These are phyloP conservation scores for Oikopleura albicans DNA, from an alignment of 23 tunicate species.

Conservation along the genomic window DNA sequence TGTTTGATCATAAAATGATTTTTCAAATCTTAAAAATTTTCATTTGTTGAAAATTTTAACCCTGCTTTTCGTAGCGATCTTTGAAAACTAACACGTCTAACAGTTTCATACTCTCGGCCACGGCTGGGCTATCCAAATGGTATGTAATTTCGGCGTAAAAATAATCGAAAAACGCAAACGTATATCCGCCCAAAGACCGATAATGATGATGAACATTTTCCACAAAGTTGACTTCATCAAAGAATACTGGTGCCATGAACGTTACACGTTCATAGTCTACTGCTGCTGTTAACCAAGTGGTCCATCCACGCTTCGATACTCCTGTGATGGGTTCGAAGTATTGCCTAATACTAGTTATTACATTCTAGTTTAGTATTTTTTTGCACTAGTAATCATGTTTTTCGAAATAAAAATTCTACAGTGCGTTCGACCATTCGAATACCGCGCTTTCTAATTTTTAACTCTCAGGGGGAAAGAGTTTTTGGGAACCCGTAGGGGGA, in stretches of 20 bases:
- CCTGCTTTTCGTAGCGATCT: conserved; percentile 5
- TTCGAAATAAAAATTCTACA: too few relatives aligned
- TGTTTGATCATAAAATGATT: too few relatives aligned
- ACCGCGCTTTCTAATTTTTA: too few relatives aligned
- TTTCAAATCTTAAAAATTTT: too few relatives aligned
- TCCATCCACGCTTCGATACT: conserved; percentile 15
- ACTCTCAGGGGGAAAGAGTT: too few relatives aligned
- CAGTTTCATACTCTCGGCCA: neutral
- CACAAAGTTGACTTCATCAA: neutral
- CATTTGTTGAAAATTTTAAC: too few relatives aligned
- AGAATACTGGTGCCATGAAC: neutral
- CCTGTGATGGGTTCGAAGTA: too few relatives aligned
- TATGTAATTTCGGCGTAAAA: neutral
- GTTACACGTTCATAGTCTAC: neutral
- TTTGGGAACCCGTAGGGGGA: too few relatives aligned
- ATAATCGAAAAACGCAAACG: conserved; percentile 9
- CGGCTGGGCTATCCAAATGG: neutral
- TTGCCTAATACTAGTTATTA: too few relatives aligned
- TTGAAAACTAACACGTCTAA: neutral
- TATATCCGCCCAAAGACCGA: neutral
- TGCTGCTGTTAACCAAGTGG: neutral
- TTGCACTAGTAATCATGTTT: too few relatives aligned
- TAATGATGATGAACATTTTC: neutral
- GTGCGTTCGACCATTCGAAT: too few relatives aligned
- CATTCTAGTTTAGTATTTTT: too few relatives aligned